phyloP scores from a whole-genome alignment of 1,140 invertebrate genomes.

The Lepidostoma basale region DNA sequence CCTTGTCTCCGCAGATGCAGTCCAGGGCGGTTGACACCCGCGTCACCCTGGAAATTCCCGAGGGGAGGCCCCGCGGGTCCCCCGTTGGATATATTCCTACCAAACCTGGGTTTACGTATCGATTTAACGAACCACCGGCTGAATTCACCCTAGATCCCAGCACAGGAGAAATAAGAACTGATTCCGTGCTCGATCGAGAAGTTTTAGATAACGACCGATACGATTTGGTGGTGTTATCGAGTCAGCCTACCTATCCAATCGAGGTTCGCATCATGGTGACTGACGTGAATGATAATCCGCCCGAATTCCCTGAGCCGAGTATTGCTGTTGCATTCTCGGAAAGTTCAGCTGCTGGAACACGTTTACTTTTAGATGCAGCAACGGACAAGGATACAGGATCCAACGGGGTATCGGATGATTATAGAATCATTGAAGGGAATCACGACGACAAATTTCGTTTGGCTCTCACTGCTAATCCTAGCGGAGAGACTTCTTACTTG shows the following conservation, averaged over 20 bases:
- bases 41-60: slow-evolving; percentile 81
- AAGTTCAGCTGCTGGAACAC: slow-evolving; percentile 84
- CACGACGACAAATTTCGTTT: slow-evolving; percentile 85
- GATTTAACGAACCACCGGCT: slow-evolving; percentile 87
- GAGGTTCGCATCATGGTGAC: slow-evolving; percentile 85
- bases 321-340: slow-evolving; percentile 89
- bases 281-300: slow-evolving; percentile 90
- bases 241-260: slow-evolving; percentile 91
- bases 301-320: slow-evolving; percentile 86
- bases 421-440: slow-evolving; percentile 87
- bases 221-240: slow-evolving; percentile 87
- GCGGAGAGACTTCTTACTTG: slow-evolving; percentile 85
- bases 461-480: slow-evolving; percentile 85
- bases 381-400: slow-evolving; percentile 84
- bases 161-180: slow-evolving; percentile 83
- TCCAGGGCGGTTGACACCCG: slow-evolving; percentile 84
- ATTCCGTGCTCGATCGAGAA: slow-evolving; percentile 81
- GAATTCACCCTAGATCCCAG: slow-evolving; percentile 82
- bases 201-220: slow-evolving; percentile 76
- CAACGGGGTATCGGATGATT: slow-evolving; percentile 86
- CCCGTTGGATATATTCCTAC: slow-evolving; percentile 84
- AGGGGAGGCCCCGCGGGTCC: slow-evolving; percentile 82
- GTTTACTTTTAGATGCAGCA: slow-evolving; percentile 85
- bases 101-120: slow-evolving; percentile 85
- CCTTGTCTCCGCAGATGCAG: slow-evolving; percentile 69